Evolutionary conservation across 1,140 invertebrate species (phyloP).

Genomic region (Zaprionus ornatus): DNA sequence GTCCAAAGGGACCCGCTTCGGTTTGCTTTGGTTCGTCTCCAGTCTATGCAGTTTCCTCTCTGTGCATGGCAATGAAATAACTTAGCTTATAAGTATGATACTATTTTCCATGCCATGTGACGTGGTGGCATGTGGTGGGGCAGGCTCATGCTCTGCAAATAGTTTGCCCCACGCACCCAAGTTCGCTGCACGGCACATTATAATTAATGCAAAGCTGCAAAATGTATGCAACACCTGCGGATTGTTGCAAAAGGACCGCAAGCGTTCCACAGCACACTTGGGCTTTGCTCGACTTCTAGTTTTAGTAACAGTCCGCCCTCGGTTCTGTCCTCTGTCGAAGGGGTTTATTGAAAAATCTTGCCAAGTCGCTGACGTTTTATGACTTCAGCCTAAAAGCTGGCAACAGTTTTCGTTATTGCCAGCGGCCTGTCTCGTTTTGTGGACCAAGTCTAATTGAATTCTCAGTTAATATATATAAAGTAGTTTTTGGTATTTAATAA

Average conservation of each 20-base stretch:
- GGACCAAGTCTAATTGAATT: slow-evolving; percentile 57
- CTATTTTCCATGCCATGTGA: slow-evolving; percentile 53
- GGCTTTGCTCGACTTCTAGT: neutral
- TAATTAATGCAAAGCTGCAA: slow-evolving; percentile 84
- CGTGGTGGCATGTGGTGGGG: slow-evolving; percentile 12
- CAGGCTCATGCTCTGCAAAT: slow-evolving; percentile 69
- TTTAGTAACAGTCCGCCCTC: too few species aligned
- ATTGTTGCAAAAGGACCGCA: slow-evolving; percentile 83
- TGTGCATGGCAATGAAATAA: slow-evolving; percentile 77
- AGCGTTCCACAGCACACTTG: slow-evolving; percentile 44
- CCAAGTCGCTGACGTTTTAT: slow-evolving; percentile 72
- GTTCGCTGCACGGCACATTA: slow-evolving; percentile 54
- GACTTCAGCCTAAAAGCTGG: slow-evolving; percentile 52
- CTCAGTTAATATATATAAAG: slow-evolving; percentile 58
- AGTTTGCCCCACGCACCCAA: slow-evolving; percentile 58
- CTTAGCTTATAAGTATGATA: slow-evolving; percentile 74
- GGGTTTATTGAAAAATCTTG: slow-evolving; percentile 63
- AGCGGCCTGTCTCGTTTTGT: slow-evolving; percentile 24
- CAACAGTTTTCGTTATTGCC: slow-evolving; percentile 27
- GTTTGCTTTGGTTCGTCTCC: neutral
- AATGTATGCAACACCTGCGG: slow-evolving; percentile 84
- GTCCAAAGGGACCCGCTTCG: neutral
- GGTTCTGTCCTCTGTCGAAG: neutral
- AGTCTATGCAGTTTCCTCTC: slow-evolving; percentile 64
- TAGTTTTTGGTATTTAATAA: slow-evolving; percentile 59